Evolutionary conservation across 2,797 vertebrate species (phyloP).

Genomic region (Setipinna tenuifilis): DNA sequence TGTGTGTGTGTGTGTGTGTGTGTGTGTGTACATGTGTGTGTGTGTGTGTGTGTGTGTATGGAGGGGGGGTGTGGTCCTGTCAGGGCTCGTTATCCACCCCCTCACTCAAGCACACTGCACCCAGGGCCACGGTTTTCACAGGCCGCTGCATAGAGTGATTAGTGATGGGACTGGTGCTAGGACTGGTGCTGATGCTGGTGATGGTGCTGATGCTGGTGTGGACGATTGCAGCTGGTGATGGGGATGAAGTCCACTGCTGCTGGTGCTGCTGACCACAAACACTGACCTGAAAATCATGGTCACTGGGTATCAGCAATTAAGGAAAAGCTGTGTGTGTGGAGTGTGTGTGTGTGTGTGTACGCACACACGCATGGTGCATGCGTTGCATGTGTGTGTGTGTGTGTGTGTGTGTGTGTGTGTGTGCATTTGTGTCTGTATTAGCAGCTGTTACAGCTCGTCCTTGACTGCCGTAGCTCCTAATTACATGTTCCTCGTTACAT

Average conservation of each 20-base stretch:
- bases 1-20: too few species aligned
- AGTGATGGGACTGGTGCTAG: not conserved
- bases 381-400: not conserved
- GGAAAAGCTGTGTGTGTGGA: too few species aligned
- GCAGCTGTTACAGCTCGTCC: not conserved
- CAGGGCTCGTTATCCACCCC: not conserved
- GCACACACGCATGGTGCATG: too few species aligned
- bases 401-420: not conserved
- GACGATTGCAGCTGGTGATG: not conserved
- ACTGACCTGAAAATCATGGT: too few species aligned
- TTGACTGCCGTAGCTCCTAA: too few species aligned
- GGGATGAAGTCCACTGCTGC: not conserved
- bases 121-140: not conserved
- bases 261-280: not conserved
- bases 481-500: too few species aligned
- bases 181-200: not conserved
- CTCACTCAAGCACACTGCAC: not conserved
- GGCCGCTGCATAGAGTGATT: too few species aligned
- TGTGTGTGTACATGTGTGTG: too few species aligned
- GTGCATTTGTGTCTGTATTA: too few species aligned
- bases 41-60: too few species aligned
- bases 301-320: too few species aligned
- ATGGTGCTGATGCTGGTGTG: not conserved
- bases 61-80: not conserved
- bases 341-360: too few species aligned